These are phyloP conservation scores for Ciconia boyciana DNA, from an alignment of 2,113 vertebrate genomes.

Conservation along the genomic window DNA sequence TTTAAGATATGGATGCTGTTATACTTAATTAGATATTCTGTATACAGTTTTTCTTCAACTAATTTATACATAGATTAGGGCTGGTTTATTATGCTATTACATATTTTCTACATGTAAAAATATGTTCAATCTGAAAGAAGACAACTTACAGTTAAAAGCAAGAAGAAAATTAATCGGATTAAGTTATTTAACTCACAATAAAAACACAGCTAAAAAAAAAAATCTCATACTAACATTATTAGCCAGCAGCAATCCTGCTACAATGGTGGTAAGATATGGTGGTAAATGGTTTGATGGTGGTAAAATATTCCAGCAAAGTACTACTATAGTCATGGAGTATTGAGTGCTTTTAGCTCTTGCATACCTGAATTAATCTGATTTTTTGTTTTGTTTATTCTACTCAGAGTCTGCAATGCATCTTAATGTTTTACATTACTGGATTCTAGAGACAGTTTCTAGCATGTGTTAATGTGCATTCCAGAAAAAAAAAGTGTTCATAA, in stretches of 20 bases:
- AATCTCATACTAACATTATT: background rate
- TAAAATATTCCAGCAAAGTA: background rate
- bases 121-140: background rate
- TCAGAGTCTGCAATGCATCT: background rate
- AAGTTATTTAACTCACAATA: background rate
- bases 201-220: background rate
- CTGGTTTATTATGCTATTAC: background rate
- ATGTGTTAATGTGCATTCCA: background rate
- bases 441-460: background rate
- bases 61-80: background rate
- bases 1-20: background rate
- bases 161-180: background rate
- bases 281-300: no score
- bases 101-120: background rate
- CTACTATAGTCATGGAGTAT: rapidly evolving
- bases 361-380: background rate
- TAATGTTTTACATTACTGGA: background rate
- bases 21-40: background rate
- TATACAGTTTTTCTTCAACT: background rate
- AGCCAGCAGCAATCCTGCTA: background rate
- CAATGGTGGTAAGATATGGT: rapidly evolving
- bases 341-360: background rate
- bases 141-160: background rate
- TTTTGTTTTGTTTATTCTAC: background rate
- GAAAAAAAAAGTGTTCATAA: background rate